Conservation (phyloP, 2,888 invertebrate species). For the Melangyna quadrimaculata region DNA sequence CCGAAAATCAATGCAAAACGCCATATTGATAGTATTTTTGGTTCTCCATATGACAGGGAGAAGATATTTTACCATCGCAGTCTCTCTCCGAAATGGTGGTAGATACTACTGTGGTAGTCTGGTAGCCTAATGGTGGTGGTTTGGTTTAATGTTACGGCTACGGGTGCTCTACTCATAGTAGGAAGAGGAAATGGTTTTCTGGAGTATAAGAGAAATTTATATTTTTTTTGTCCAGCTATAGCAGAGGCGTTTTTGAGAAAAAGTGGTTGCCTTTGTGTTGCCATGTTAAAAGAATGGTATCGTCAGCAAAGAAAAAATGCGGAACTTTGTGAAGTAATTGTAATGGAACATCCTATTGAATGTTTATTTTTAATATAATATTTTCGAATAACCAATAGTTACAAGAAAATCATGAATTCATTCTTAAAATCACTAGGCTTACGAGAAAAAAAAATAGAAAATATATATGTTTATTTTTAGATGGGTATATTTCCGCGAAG, state of each 20-base stretch:
- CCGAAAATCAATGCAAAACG: slow-evolving; percentile 74
- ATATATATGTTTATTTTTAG: too few species aligned
- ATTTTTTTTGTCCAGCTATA: slow-evolving; percentile 11
- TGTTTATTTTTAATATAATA: too few species aligned
- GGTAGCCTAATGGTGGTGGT: slow-evolving; percentile 7
- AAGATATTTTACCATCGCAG: slow-evolving; percentile 40
- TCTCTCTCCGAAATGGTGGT: slow-evolving; percentile 14
- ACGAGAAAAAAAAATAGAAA: too few species aligned
- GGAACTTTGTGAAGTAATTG: not conserved
- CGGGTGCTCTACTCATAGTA: slow-evolving; percentile 2
- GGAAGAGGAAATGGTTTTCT: slow-evolving; percentile 41
- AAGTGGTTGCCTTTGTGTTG: slow-evolving; percentile 35
- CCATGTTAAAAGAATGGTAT: slow-evolving; percentile 16
- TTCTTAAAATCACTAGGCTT: too few species aligned
- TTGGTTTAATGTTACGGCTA: not conserved
- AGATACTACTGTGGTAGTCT: not conserved
- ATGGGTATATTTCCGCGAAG: too few species aligned
- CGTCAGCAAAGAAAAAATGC: not conserved
- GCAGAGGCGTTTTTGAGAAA: slow-evolving; percentile 27
- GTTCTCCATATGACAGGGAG: slow-evolving; percentile 56
- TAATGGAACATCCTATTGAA: not conserved
- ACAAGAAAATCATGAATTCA: too few species aligned
- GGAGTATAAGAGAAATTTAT: slow-evolving; percentile 52
- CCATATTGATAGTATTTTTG: slow-evolving; percentile 73
- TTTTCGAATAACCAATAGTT: too few species aligned